These are phyloP conservation scores for Penelope pileata DNA, from an alignment of 2,113 vertebrate genomes.

Conservation along the genomic window DNA sequence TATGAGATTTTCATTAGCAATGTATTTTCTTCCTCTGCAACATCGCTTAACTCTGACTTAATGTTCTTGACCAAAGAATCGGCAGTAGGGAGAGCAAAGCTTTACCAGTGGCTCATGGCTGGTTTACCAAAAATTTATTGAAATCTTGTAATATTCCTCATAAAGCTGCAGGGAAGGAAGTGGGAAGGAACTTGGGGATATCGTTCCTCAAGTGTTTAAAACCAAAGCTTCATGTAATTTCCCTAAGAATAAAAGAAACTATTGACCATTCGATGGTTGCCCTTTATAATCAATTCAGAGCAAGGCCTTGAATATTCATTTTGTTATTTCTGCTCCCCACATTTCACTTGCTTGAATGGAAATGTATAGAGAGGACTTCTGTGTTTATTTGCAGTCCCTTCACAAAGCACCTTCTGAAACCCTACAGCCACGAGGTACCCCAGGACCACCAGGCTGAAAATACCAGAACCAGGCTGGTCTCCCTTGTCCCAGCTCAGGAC, in stretches of 20 bases:
- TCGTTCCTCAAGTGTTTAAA: neutral
- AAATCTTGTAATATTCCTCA: neutral
- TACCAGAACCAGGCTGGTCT: neutral
- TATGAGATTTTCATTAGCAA: neutral
- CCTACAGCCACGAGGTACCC: neutral
- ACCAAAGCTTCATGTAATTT: neutral
- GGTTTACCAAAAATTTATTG: neutral
- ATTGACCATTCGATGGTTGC: neutral
- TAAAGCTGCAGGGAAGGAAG: neutral
- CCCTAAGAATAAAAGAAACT: neutral
- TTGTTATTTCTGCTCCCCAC: neutral
- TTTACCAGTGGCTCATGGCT: neutral
- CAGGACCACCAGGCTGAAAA: neutral
- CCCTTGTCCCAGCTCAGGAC: neutral
- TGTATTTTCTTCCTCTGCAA: neutral
- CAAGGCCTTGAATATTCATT: slow-evolving; percentile 21
- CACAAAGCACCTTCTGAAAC: neutral
- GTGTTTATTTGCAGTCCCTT: neutral
- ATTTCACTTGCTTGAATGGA: neutral
- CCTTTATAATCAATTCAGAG: neutral
- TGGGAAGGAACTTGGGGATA: neutral
- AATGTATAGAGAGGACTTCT: neutral
- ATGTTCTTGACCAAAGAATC: neutral
- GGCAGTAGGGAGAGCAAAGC: neutral
- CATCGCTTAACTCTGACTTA: neutral